These are phyloP conservation scores for Myotis pilosus DNA, from an alignment of 2,797 vertebrate genomes.

Conservation along the genomic window DNA sequence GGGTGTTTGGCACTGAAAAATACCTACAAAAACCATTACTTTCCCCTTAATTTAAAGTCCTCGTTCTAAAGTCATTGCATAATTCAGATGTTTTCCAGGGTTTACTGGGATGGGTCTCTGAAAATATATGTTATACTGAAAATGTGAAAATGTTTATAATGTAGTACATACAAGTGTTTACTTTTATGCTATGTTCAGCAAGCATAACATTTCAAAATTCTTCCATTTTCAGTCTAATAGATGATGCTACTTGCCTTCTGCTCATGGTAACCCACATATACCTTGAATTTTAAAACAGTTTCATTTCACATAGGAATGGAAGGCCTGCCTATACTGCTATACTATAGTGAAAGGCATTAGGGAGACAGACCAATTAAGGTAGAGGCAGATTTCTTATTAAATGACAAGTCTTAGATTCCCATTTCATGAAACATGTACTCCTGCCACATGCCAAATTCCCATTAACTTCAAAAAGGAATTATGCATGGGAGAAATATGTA, in stretches of 20 bases:
- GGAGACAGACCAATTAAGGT: slow-evolving; percentile 66
- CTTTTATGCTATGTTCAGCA: slow-evolving; percentile 12
- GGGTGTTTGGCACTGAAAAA: not conserved
- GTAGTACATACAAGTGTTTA: slow-evolving; percentile 1
- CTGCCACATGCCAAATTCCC: slow-evolving; percentile 64
- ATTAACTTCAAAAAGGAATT: slow-evolving; percentile 74
- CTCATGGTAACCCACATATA: slow-evolving; percentile 1
- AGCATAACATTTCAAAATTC: slow-evolving; percentile 57
- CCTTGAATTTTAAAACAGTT: slow-evolving; percentile 56
- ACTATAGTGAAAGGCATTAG: slow-evolving; percentile 49
- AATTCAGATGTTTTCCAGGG: slow-evolving; percentile 48
- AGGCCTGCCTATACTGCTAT: not conserved
- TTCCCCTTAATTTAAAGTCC: slow-evolving; percentile 41
- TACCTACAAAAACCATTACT: not conserved
- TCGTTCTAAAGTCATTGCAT: not conserved
- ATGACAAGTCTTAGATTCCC: slow-evolving; percentile 56
- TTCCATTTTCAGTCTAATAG: slow-evolving; percentile 21
- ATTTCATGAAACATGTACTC: slow-evolving; percentile 70
- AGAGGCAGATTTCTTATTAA: slow-evolving; percentile 64
- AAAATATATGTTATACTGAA: slow-evolving; percentile 47
- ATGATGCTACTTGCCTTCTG: slow-evolving; percentile 36
- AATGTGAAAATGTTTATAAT: slow-evolving; percentile 54
- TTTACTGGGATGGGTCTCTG: not conserved
- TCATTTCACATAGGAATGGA: slow-evolving; percentile 46
- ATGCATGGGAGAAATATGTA: slow-evolving; percentile 66